Conservation (phyloP, 2,797 vertebrate genomes). For the Myioborus melanocephalus region DNA sequence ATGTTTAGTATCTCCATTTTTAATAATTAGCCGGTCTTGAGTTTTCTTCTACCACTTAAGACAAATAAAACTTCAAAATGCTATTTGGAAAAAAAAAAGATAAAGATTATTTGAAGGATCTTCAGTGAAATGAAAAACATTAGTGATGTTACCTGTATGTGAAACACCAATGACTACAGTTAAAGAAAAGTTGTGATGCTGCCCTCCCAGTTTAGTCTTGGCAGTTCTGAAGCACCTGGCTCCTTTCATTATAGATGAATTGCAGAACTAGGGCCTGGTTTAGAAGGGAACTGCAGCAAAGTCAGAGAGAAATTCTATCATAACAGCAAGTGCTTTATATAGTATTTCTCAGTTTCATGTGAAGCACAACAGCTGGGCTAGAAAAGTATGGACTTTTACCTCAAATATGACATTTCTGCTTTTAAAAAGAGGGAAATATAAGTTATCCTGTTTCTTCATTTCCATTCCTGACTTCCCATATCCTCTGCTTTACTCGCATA, state of each 20-base stretch:
- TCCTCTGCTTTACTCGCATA: neutral
- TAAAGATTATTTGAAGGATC: neutral
- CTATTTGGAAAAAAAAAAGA: neutral
- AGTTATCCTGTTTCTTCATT: neutral
- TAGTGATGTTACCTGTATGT: neutral
- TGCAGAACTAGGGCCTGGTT: neutral
- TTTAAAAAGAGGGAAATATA: neutral
- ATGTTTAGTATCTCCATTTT: neutral
- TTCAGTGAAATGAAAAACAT: neutral
- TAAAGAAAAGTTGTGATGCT: neutral
- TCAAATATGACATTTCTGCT: neutral
- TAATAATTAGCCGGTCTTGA: neutral
- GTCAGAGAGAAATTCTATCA: neutral
- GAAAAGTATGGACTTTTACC: neutral
- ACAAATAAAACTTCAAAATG: neutral
- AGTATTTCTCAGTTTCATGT: neutral
- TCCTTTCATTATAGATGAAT: neutral
- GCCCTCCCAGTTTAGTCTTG: neutral
- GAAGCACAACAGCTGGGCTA: neutral
- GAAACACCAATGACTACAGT: neutral
- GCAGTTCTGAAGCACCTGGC: neutral
- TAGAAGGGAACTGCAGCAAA: neutral
- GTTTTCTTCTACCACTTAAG: neutral
- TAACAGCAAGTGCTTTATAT: neutral
- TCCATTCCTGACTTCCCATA: neutral